phyloP scores from a whole-genome alignment of 2,113 vertebrate species.

The Sisor rabdophorus region DNA sequence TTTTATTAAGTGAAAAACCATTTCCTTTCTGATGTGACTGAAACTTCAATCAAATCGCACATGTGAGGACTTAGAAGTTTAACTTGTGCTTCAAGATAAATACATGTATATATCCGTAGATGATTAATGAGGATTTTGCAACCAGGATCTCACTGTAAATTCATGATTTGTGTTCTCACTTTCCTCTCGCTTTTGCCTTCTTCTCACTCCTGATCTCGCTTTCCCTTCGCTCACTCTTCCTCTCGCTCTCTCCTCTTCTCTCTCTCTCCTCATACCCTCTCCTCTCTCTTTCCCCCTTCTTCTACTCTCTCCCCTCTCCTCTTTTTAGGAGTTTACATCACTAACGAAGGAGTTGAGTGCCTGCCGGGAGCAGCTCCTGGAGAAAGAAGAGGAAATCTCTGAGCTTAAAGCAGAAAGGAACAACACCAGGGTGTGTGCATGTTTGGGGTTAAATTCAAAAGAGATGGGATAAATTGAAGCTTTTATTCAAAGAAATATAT shows the following conservation, averaged over 20 bases:
- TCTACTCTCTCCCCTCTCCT: no score
- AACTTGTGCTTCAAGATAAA: no score
- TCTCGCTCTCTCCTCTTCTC: background rate
- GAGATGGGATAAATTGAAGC: background rate
- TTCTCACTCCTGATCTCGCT: no score
- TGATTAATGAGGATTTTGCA: background rate
- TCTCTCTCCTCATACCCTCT: constrained; percentile 32
- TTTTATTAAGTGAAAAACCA: background rate
- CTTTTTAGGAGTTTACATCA: constrained; percentile 96
- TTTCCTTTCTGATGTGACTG: background rate
- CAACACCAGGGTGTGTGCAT: constrained; percentile 82
- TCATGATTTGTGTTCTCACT: no score
- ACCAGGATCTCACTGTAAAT: background rate
- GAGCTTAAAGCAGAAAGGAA: constrained; percentile 96
- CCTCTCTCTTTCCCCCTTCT: no score
- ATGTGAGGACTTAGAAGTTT: background rate
- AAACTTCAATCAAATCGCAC: background rate
- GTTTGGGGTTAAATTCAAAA: constrained; percentile 46
- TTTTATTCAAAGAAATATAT: background rate
- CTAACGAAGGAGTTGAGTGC: constrained; percentile 91
- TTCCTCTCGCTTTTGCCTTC: no score
- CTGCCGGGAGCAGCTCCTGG: constrained; percentile 93
- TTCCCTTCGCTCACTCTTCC: background rate
- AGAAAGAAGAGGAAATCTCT: constrained; percentile 95
- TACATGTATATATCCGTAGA: background rate